Evolutionary conservation across 2,888 invertebrate genomes (phyloP), one percentile per base, ranked within the genome.

Genomic region (Hyppa rectilinea): DNA sequence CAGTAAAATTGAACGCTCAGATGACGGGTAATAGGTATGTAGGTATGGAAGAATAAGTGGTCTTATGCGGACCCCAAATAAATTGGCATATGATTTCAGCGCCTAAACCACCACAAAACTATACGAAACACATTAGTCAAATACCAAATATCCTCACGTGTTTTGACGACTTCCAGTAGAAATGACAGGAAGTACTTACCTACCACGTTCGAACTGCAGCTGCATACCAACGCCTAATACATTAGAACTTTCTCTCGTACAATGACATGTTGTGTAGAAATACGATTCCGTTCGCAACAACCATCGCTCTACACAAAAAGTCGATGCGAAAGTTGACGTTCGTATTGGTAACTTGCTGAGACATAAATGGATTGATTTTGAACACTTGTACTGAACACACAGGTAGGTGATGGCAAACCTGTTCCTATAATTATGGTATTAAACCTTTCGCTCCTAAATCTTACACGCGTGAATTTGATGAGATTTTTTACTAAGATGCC

Each of bases 231-330:
- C 71, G 52, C 31, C 65, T 77, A 79, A 82, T 83, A 82, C 79
- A 83, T 86, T 84, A 72, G 83, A 49, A 90, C 91, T 92, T 92
- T 92, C 86, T 88, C 83, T 71, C 65, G 75, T 69, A 77, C 75
- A 83, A 75, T 85, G 83, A 85, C 90, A 84, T 83, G 86, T 82
- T 81, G 87, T 82, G 80, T 82, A 74, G 85, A 81, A 77, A 73
- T 80, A 72, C 75, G 56, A 78, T 78, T 81, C 59, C 61, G 78
- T 58, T 75, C 69, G 71, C 71, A 66, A 81, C 79, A 77, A 72
- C 75, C 71, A 80, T 80, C 53, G 72, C 47, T 79, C 49, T 50
- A 50, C 50, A 71, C 61, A 75, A 84, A 75, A 85, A 84, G 61
- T 70, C 52, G 50, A 75, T 72, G 64, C 74, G 74, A 75, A 78